Evolutionary conservation across 2,888 invertebrate genomes (phyloP).

Genomic region (Folsomia manolachei): DNA sequence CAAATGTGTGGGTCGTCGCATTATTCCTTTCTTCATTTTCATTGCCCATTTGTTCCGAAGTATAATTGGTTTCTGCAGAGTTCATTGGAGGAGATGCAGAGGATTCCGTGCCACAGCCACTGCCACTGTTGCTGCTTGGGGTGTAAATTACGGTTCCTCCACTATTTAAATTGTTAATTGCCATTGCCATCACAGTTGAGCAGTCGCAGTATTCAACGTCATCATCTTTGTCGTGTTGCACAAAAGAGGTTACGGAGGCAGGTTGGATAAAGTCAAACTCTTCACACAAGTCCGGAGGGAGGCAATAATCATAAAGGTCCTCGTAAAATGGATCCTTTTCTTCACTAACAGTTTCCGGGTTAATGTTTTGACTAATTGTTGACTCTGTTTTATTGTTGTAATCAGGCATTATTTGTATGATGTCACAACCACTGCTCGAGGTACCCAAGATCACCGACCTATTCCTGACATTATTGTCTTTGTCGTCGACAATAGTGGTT

Average conservation of each 20-base stretch:
- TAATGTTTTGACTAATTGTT: conserved; percentile 1
- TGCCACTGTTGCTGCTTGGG: neutral
- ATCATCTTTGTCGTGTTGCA: conserved; percentile 35
- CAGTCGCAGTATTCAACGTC: conserved; percentile 39
- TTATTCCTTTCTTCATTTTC: neutral
- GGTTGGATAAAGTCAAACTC: conserved; percentile 21
- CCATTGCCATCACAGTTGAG: conserved; percentile 31
- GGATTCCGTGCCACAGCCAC: neutral
- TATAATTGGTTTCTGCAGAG: neutral
- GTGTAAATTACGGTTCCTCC: neutral
- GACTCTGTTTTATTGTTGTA: neutral
- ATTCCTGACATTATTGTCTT: neutral
- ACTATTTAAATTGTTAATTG: neutral
- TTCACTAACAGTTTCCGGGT: conserved; percentile 18
- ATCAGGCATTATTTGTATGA: too few relatives aligned
- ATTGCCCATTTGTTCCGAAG: neutral
- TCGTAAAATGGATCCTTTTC: conserved; percentile 44
- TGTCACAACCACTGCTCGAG: neutral
- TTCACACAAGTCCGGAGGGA: conserved; percentile 29
- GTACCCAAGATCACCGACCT: neutral
- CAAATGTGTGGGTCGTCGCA: neutral
- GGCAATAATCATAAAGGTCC: conserved; percentile 43
- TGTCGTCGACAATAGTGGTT: neutral
- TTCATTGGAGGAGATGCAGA: neutral
- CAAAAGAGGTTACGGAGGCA: conserved; percentile 20